Evolutionary conservation across 1,140 invertebrate species (phyloP), one percentile per base, ranked within the genome.

Genomic region (Nasonia vitripennis): DNA sequence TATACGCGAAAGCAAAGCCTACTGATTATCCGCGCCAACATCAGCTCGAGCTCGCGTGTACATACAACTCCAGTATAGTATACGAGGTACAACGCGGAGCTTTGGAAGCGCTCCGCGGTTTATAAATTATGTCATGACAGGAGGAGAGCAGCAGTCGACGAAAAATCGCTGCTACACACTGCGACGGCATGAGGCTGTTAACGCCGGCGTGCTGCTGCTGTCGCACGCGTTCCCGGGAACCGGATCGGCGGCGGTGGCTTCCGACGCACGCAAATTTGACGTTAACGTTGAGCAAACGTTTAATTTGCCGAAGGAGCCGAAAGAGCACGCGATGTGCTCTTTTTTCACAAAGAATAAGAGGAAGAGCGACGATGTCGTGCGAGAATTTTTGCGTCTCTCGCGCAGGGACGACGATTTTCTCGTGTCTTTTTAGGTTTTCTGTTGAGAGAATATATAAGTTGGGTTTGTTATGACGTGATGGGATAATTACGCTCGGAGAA

Each of bases 201-300:
- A 83, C 86, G 67, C 79, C 85, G 55, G 86, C 75, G 85, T 88
- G 89, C 55, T 62, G 55, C 14, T 17, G 55, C 55, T 62, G 55
- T 90, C 90, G 88, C 88, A 85, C 75, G 85, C 79, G 87, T 17
- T 90, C 89, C 89, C 87, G 77, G 86, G 87, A 90, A 90, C 88
- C 88, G 85, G 85, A 86, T 84, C 89, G 77, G 79, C 86, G 41
- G 71, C 27, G 51, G 34, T 68, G 71, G 55, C 55, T 79, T 84
- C 62, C 41, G 74, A 78, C 87, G 74, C 91, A 92, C 92, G 92
- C 91, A 91, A 93, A 92, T 92, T 90, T 89, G 90, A 93, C 91
- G 91, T 93, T 92, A 93, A 91, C 89, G 88, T 90, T 89, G 86
- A 86, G 86, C 77, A 88, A 91, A 87, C 91, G 89, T 93, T 93